These are phyloP conservation scores for Chiloscyllium punctatum DNA, from an alignment of 2,797 vertebrate species.

Conservation along the genomic window DNA sequence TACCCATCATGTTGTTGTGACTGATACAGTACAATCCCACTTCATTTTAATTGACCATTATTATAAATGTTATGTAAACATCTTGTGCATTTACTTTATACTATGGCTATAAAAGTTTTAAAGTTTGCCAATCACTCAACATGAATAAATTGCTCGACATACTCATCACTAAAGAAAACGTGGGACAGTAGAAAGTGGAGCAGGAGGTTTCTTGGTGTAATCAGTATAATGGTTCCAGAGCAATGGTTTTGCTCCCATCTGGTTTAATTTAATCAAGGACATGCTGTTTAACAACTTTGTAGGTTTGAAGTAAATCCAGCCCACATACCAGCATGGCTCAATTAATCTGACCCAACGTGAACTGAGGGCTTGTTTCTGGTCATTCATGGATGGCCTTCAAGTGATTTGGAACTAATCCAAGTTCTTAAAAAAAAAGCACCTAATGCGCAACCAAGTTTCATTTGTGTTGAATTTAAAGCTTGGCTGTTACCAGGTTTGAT, in stretches of 20 bases:
- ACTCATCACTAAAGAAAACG: not conserved
- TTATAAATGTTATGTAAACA: not conserved
- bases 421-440: not conserved
- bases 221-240: not conserved
- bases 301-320: constrained; percentile 7
- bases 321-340: not conserved
- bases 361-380: not conserved
- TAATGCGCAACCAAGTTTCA: not conserved
- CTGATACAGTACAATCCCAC: not conserved
- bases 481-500: not conserved
- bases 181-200: not conserved
- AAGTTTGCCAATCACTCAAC: not conserved
- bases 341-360: not conserved
- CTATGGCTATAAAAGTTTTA: not conserved
- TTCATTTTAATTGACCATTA: not conserved
- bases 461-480: not conserved
- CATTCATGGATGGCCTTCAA: not conserved
- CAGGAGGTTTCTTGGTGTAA: not conserved
- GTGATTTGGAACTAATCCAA: not conserved
- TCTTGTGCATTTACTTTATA: not conserved
- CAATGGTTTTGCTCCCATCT: not conserved
- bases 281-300: not conserved
- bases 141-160: not conserved
- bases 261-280: constrained; percentile 18
- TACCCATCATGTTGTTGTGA: not conserved